Evolutionary conservation across 2,113 vertebrate species (phyloP), one percentile per base, ranked within the genome.

Genomic region (Aspiorhynchus laticeps): DNA sequence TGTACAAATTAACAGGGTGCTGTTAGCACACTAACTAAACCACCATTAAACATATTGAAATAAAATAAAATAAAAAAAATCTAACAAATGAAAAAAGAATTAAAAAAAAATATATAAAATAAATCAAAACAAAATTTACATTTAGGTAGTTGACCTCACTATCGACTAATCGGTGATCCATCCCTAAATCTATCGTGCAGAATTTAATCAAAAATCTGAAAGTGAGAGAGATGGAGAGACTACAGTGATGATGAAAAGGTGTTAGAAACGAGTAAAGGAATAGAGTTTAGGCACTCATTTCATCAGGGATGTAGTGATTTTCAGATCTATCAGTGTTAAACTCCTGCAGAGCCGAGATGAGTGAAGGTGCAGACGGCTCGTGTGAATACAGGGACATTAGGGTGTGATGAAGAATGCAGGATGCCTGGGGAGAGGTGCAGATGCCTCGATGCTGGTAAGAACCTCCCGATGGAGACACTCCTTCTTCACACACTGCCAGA

Each of bases 321-420:
- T 48, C 61, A 83, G 43, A 69, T 83, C 41, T 41, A 82, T 65
- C 38, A 65, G 59, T 65, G 79, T 81, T 81, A 81, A 81, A 59
- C 79, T 81, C 56, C 12, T 41, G 79, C 59, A 21, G 76, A 61
- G 79, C 38, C 4, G 11, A 43, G 28, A 36, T 71, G 43, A 67
- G 59, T 43, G 80, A 82, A 82, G 38, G 26, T 43, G 24, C 41
- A n/a, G 56, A 67, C 12, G 14, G 38, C n/a, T 43, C 0, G 43
- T 83, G 61, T 28, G 15, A 82, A 67, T 48, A 38, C 33, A 2
- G 83, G 89, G 89, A 79, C 53, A 87, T 59, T 59, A 78, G 15
- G 26, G 36, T 79, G 38, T 77, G 86, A 65, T 69, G 83, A 0
- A 0, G 33, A 76, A 26, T 90, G 75, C 85, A 56, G 86, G 63